Evolutionary conservation across 2,797 vertebrate species (phyloP).

Genomic region (Spinus pinus): DNA sequence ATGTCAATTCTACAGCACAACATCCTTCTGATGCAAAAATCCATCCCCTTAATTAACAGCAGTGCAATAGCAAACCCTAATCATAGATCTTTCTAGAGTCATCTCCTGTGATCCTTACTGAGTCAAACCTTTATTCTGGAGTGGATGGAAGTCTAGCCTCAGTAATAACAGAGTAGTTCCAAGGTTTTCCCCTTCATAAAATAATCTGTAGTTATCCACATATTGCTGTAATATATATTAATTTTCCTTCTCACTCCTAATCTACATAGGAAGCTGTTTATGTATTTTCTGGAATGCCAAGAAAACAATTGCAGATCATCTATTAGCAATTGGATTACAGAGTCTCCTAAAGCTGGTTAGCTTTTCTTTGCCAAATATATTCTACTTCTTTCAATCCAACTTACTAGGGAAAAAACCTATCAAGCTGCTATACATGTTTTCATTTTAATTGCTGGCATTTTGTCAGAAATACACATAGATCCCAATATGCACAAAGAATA

Average conservation of each 20-base stretch:
- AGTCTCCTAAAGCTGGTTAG: background rate
- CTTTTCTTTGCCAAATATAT: constrained; percentile 25
- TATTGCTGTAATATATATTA: background rate
- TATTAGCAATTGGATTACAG: background rate
- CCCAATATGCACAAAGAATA: constrained; percentile 1
- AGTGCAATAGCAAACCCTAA: background rate
- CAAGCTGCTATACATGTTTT: constrained; percentile 20
- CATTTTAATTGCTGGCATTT: constrained; percentile 31
- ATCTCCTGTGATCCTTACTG: background rate
- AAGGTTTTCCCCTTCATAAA: background rate
- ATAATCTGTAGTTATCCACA: background rate
- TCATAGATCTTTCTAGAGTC: background rate
- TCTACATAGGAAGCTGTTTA: background rate
- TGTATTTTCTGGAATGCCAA: constrained; percentile 10
- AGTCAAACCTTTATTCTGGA: background rate
- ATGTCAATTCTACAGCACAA: background rate
- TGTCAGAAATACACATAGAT: background rate
- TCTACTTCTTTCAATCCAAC: background rate
- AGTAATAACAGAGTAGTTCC: background rate
- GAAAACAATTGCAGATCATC: background rate
- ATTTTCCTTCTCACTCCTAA: background rate
- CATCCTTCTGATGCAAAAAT: background rate
- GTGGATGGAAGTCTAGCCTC: background rate
- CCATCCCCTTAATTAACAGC: background rate
- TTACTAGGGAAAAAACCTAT: background rate